A percentile compares a stretch with the other conserved stretches of the same genome.
These are phyloP conservation scores for Cyanoderma ruficeps DNA, from an alignment of 2,113 vertebrate genomes.

Conservation along the genomic window DNA sequence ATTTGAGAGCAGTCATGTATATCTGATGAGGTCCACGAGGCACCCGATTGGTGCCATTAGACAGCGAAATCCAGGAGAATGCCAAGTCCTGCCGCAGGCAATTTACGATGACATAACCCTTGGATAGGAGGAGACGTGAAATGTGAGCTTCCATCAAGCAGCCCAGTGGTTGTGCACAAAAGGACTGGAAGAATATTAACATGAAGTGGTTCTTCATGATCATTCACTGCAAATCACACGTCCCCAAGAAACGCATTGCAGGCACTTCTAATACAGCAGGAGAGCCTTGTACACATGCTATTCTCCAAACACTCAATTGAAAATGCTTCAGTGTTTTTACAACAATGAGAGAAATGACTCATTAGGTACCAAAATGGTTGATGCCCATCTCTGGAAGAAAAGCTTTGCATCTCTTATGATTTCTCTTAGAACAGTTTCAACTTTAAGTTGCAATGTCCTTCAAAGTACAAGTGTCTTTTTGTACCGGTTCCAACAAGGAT, in stretches of 20 bases:
- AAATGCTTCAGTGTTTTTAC: not conserved
- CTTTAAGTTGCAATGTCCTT: not conserved
- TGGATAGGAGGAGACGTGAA: not conserved
- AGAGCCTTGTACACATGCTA: not conserved
- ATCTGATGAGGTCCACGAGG: not conserved
- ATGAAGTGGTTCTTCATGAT: not conserved
- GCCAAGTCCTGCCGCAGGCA: constrained; percentile 9
- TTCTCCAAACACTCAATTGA: not conserved
- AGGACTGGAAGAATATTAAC: not conserved
- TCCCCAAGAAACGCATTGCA: not conserved
- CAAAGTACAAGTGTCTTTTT: not conserved
- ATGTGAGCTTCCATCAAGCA: not conserved
- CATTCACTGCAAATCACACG: not conserved
- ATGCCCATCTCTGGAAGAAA: not conserved
- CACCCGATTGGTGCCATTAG: not conserved
- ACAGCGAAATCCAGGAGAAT: not conserved
- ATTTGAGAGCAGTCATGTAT: constrained; percentile 29
- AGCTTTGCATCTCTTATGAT: not conserved
- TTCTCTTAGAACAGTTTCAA: not conserved
- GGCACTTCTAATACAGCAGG: not conserved
- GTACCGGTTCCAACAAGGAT: not conserved
- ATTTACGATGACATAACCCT: constrained; percentile 12
- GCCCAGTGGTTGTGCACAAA: not conserved
- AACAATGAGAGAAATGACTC: not conserved
- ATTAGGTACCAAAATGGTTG: not conserved